A percentile compares a stretch with the other conserved stretches of the same genome.
Evolutionary conservation across 2,888 invertebrate genomes (phyloP).

Genomic region (Andricus curvator): DNA sequence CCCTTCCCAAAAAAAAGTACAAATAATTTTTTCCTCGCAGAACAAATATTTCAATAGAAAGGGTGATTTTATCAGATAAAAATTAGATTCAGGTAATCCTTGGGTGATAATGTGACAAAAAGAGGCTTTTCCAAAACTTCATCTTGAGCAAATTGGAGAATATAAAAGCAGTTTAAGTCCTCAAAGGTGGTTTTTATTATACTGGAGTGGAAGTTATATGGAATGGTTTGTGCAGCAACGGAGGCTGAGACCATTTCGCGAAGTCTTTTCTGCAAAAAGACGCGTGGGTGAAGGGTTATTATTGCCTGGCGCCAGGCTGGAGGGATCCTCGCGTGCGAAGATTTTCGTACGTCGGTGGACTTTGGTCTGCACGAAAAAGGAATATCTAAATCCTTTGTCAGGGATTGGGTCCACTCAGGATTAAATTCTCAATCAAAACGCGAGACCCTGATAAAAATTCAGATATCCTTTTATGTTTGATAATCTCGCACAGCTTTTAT

Average conservation of each 20-base stretch:
- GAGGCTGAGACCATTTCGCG: conserved; percentile 8
- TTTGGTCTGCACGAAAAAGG: conserved; percentile 61
- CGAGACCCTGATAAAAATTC: conserved; percentile 13
- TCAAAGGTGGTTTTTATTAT: not conserved
- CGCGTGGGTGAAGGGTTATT: conserved; percentile 73
- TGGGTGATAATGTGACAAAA: not conserved
- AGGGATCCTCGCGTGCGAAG: conserved; percentile 53
- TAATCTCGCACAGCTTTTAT: not conserved
- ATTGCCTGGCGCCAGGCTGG: conserved; percentile 71
- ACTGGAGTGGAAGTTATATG: conserved; percentile 22
- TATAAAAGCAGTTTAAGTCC: not conserved
- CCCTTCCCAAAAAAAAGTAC: not conserved
- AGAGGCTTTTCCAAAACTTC: not conserved
- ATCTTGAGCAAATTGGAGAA: not conserved
- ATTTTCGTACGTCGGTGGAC: conserved; percentile 45
- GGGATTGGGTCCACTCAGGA: conserved; percentile 17
- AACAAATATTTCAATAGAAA: not conserved
- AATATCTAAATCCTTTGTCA: conserved; percentile 41
- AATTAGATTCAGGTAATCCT: not conserved
- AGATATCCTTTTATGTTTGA: conserved; percentile 3
- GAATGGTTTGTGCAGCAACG: conserved; percentile 25
- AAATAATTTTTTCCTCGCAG: not conserved
- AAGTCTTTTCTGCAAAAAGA: conserved; percentile 52
- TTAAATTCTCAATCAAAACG: conserved; percentile 10
- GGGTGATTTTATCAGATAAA: not conserved